These are phyloP conservation scores for Druceiella hillmani DNA, from an alignment of 2,888 invertebrate genomes.

Conservation along the genomic window DNA sequence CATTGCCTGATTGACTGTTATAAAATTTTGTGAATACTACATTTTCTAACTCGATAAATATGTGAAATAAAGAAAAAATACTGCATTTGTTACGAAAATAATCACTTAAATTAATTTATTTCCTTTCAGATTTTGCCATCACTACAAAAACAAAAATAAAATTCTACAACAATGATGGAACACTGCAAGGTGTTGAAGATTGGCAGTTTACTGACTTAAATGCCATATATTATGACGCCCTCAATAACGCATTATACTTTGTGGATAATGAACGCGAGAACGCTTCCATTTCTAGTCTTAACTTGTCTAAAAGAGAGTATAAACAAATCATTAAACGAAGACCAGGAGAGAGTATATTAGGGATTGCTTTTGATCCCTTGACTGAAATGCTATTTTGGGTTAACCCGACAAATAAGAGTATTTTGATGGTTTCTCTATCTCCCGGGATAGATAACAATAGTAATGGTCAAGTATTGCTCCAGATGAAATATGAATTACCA, in stretches of 20 bases:
- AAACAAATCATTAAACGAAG: conserved; percentile 38
- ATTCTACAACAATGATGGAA: conserved; percentile 53
- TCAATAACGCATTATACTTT: conserved; percentile 58
- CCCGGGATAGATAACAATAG: conserved; percentile 33
- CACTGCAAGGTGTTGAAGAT: conserved; percentile 43
- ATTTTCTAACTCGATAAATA: too few relatives aligned
- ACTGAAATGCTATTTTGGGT: conserved; percentile 77
- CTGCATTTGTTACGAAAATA: too few relatives aligned
- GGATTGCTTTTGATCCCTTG: conserved; percentile 70
- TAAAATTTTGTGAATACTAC: too few relatives aligned
- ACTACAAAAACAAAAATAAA: conserved; percentile 63
- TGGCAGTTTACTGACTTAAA: conserved; percentile 56
- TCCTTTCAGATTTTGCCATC: conserved; percentile 69
- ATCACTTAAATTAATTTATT: conserved; percentile 23
- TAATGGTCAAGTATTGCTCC: conserved; percentile 38
- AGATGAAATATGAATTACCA: conserved; percentile 55
- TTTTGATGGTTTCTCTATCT: conserved; percentile 46
- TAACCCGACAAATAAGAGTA: conserved; percentile 59
- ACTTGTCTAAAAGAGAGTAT: conserved; percentile 39
- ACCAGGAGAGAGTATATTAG: conserved; percentile 58
- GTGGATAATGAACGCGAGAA: conserved; percentile 60
- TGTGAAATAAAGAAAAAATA: too few relatives aligned
- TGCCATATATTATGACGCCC: conserved; percentile 66
- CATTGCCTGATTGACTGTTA: too few relatives aligned
- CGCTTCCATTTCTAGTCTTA: conserved; percentile 62